Percentiles rank a stretch among this genome's conserved stretches.
These are phyloP conservation scores for Poicephalus gulielmi DNA, from an alignment of 2,113 vertebrate genomes.

Conservation along the genomic window DNA sequence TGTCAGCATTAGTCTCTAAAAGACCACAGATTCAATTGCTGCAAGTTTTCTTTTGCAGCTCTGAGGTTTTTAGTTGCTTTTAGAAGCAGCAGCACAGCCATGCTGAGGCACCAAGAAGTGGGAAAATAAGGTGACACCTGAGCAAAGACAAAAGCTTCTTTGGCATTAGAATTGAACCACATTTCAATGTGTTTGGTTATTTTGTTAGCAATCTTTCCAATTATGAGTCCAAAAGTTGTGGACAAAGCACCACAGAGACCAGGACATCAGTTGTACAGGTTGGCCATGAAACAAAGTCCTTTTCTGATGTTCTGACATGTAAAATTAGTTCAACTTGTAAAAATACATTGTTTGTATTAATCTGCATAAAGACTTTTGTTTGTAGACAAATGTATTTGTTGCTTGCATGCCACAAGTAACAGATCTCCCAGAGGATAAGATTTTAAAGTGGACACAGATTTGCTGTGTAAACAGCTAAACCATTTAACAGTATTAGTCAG, in stretches of 20 bases:
- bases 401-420: not conserved
- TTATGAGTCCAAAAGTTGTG: not conserved
- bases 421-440: not conserved
- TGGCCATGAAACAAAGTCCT: not conserved
- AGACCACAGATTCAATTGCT: not conserved
- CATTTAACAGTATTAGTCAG: not conserved
- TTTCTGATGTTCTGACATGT: not conserved
- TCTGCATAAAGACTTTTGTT: not conserved
- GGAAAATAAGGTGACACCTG: conserved; percentile 1
- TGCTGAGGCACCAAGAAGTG: not conserved
- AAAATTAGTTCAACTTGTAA: not conserved
- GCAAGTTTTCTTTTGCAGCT: not conserved
- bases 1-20: not conserved
- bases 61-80: not conserved
- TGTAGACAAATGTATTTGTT: not conserved
- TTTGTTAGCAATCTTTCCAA: not conserved
- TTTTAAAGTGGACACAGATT: not conserved
- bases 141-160: conserved; percentile 27
- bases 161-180: not conserved
- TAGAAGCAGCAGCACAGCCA: not conserved
- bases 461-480: not conserved
- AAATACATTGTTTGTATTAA: not conserved
- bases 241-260: not conserved
- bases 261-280: not conserved
- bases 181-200: not conserved